A percentile compares a stretch with the other conserved stretches of the same genome.
Evolutionary conservation across 2,888 invertebrate genomes (phyloP).

Genomic region (Apamea anceps): DNA sequence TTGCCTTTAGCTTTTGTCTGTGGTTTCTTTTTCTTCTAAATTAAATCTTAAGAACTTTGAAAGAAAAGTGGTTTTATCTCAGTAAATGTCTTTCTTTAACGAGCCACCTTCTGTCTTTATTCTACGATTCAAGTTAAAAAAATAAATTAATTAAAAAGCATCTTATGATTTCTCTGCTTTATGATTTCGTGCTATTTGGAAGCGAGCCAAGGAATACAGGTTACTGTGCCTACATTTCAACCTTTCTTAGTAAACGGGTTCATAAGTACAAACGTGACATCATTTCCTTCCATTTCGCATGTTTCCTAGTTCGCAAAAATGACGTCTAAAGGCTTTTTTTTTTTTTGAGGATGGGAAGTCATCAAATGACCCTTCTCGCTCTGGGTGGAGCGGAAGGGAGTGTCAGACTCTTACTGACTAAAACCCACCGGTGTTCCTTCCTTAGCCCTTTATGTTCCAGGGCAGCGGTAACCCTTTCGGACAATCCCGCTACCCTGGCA

Average conservation of each 20-base stretch:
- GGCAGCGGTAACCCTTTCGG: no score
- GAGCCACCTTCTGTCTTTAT: no score
- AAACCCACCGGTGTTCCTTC: no score
- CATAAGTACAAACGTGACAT: neutral
- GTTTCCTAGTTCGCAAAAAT: neutral
- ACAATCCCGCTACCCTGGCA: no score
- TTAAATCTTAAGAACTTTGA: neutral
- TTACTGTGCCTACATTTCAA: conserved; percentile 29
- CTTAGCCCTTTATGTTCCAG: no score
- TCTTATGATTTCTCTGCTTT: neutral
- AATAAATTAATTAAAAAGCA: neutral
- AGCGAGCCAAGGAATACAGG: conserved; percentile 25
- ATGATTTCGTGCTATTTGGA: conserved; percentile 32
- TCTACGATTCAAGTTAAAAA: neutral
- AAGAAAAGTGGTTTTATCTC: neutral
- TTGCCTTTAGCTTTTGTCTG: conserved; percentile 15
- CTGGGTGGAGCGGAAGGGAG: no score
- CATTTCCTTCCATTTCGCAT: neutral
- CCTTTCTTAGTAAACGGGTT: neutral
- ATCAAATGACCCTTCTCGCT: no score
- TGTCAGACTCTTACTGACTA: no score
- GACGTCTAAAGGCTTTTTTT: neutral
- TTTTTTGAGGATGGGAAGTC: no score
- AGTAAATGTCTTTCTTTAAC: neutral
- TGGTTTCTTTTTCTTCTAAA: neutral